Conservation (phyloP, 2,113 vertebrate genomes). For the Promerops cafer region DNA sequence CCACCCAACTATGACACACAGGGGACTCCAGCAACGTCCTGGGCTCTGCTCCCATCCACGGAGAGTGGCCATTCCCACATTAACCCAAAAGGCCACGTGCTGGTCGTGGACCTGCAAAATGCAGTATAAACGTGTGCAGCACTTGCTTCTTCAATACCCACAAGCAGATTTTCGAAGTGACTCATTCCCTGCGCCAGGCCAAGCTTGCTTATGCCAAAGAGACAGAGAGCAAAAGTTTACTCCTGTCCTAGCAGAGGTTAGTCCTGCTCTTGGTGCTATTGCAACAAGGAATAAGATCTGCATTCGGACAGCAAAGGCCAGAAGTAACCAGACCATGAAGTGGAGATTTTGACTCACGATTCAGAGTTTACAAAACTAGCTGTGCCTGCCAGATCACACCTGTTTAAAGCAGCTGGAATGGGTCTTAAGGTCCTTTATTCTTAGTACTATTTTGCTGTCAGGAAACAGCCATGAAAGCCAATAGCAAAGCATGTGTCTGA, state of each 20-base stretch:
- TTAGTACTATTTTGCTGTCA: constrained; percentile 25
- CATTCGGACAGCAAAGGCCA: rapidly evolving
- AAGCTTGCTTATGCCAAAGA: background rate
- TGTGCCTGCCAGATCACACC: background rate
- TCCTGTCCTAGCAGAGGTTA: background rate
- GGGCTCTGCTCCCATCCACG: background rate
- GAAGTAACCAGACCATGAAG: background rate
- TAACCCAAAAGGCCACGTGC: rapidly evolving
- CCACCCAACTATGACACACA: rapidly evolving
- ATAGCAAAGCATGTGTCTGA: constrained; percentile 30
- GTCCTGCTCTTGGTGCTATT: background rate
- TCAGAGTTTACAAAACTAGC: background rate
- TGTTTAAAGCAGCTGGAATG: background rate
- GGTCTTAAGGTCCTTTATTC: constrained; percentile 41
- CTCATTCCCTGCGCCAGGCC: background rate
- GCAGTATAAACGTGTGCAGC: rapidly evolving
- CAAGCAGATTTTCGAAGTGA: background rate
- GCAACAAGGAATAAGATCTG: background rate
- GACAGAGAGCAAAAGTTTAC: background rate
- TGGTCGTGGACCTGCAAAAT: background rate
- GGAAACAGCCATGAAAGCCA: constrained; percentile 31
- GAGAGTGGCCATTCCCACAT: background rate
- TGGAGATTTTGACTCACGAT: background rate
- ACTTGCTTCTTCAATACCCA: rapidly evolving
- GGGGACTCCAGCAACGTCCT: background rate